These are phyloP conservation scores for Furnarius figulus DNA, from an alignment of 2,113 vertebrate genomes.

Conservation along the genomic window DNA sequence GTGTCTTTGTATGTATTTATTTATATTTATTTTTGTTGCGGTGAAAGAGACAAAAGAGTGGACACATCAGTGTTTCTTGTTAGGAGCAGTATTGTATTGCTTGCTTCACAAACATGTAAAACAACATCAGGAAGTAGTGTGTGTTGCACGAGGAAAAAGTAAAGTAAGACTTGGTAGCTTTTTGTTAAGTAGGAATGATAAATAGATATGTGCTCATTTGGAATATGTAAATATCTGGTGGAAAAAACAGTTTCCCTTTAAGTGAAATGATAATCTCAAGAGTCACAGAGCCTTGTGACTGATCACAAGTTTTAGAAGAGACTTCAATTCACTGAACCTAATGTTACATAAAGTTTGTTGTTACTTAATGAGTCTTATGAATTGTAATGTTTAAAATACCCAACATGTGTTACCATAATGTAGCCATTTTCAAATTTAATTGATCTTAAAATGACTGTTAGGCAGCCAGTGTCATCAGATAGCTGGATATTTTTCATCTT, in stretches of 20 bases:
- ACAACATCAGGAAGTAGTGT: neutral
- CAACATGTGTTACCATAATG: neutral
- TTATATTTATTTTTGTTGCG: neutral
- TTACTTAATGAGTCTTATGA: neutral
- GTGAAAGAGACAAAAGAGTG: neutral
- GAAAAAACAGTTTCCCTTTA: neutral
- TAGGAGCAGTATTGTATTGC: neutral
- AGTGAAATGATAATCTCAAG: constrained; percentile 2
- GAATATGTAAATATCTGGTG: neutral
- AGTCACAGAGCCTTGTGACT: constrained; percentile 56
- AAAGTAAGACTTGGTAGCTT: neutral
- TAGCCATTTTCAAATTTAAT: neutral
- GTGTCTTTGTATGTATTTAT: neutral
- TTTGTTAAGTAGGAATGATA: neutral
- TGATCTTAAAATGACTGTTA: neutral
- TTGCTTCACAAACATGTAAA: neutral
- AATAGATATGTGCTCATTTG: neutral
- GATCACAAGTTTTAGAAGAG: constrained; percentile 51
- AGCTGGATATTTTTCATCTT: neutral
- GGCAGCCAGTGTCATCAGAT: neutral
- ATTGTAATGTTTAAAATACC: neutral
- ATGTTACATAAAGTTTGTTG: neutral
- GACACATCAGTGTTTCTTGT: neutral
- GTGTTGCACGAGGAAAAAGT: neutral
- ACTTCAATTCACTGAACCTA: neutral